phyloP scores from a whole-genome alignment of 2,888 invertebrate species.

The Antheraea yamamai region DNA sequence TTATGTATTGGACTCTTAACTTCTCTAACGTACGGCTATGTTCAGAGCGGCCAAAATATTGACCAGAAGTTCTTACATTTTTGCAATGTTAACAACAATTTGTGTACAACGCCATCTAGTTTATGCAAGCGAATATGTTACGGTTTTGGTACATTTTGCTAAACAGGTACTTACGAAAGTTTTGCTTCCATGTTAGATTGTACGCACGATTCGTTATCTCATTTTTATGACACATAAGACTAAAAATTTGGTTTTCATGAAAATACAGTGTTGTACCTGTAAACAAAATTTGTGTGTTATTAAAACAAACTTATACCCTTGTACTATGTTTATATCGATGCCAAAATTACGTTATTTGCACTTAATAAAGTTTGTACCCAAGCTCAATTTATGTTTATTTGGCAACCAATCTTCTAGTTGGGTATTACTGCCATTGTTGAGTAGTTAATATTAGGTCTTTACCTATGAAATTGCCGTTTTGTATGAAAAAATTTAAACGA shows the following conservation, averaged over 20 bases:
- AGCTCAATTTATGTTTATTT: too few relatives aligned
- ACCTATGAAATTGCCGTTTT: too few relatives aligned
- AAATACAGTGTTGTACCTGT: background rate
- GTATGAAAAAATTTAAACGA: too few relatives aligned
- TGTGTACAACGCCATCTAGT: background rate
- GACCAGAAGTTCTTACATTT: too few relatives aligned
- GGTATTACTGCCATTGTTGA: too few relatives aligned
- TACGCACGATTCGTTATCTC: background rate
- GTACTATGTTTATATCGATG: background rate
- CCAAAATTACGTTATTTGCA: too few relatives aligned
- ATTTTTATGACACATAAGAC: background rate
- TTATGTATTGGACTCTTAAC: too few relatives aligned
- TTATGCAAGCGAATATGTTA: background rate
- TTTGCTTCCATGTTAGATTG: background rate
- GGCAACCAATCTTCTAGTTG: too few relatives aligned
- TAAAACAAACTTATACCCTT: background rate
- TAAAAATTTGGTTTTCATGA: background rate
- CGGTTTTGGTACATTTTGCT: background rate
- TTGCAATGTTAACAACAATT: background rate
- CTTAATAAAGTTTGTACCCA: too few relatives aligned
- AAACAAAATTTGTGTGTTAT: background rate
- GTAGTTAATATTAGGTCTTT: too few relatives aligned
- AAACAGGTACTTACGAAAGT: slow-evolving; percentile 1
- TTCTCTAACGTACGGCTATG: too few relatives aligned
- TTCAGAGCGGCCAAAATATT: too few relatives aligned